Percentiles rank a stretch among this genome's conserved stretches.
These are phyloP conservation scores for Dicranocentrus wangi DNA, from an alignment of 2,888 invertebrate species.

Conservation along the genomic window DNA sequence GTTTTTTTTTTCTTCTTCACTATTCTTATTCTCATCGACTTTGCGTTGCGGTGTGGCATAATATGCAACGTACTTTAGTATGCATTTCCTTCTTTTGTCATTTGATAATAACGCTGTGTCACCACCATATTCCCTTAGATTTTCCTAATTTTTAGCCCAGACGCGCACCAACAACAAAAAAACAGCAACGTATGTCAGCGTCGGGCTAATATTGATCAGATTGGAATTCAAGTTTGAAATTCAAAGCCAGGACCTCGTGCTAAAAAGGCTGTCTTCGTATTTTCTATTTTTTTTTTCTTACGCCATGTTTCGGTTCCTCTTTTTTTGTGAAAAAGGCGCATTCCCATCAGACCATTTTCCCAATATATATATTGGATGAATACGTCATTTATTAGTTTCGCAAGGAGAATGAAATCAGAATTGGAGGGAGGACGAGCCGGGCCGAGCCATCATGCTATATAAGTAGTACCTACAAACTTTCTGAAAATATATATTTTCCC, in stretches of 20 bases:
- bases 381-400: slow-evolving; percentile 60
- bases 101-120: slow-evolving; percentile 37
- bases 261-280: slow-evolving; percentile 26
- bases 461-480: too few species aligned
- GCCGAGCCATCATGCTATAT: too few species aligned
- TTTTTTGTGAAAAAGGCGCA: slow-evolving; percentile 2
- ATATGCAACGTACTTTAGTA: too few species aligned
- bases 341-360: slow-evolving; percentile 43
- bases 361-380: slow-evolving; percentile 39
- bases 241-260: slow-evolving; percentile 9
- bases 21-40: too few species aligned
- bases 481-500: not conserved
- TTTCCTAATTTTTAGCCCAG: slow-evolving; percentile 16
- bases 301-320: slow-evolving; percentile 38
- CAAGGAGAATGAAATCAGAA: slow-evolving; percentile 53
- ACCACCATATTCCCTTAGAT: slow-evolving; percentile 36
- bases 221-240: slow-evolving; percentile 37
- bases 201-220: slow-evolving; percentile 37
- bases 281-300: slow-evolving; percentile 8
- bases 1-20: too few species aligned
- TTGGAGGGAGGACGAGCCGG: not conserved
- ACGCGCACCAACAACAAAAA: slow-evolving; percentile 25
- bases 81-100: slow-evolving; percentile 32
- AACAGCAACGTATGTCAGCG: not conserved
- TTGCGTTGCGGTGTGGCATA: too few species aligned